A percentile compares a stretch with the other conserved stretches of the same genome.
phyloP scores from a whole-genome alignment of 2,888 invertebrate genomes.

The Neoitamus cyanurus region DNA sequence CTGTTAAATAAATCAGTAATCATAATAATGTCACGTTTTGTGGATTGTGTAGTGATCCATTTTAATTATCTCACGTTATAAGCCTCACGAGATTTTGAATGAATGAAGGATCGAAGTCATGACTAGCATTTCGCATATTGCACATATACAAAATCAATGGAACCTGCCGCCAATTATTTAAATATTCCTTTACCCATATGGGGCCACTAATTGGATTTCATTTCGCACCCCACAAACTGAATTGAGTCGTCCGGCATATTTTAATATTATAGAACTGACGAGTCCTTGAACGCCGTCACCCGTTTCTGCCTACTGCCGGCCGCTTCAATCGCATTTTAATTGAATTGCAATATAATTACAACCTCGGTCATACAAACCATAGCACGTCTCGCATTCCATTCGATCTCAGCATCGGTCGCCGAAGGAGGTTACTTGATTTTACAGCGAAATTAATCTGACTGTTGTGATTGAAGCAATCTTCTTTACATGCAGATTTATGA shows the following conservation, averaged over 20 bases:
- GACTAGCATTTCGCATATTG: background rate
- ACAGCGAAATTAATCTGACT: background rate
- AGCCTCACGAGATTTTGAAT: background rate
- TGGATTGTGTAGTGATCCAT: background rate
- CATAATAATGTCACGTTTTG: background rate
- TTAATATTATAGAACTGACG: background rate
- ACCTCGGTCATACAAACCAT: background rate
- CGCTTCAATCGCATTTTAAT: background rate
- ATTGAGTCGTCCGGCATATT: background rate
- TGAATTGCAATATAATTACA: background rate
- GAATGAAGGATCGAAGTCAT: background rate
- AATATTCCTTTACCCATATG: background rate
- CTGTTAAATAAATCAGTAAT: background rate
- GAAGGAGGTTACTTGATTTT: background rate
- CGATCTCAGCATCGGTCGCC: background rate
- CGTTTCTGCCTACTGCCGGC: background rate
- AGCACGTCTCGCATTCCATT: background rate
- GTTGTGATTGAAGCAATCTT: background rate
- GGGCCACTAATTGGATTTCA: background rate
- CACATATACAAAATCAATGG: background rate
- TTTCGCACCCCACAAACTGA: background rate
- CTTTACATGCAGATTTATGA: background rate
- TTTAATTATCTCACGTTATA: background rate
- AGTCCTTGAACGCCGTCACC: background rate
- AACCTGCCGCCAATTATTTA: background rate